Conservation (phyloP, 2,113 vertebrate species). For the Sakesphorus luctuosus region DNA sequence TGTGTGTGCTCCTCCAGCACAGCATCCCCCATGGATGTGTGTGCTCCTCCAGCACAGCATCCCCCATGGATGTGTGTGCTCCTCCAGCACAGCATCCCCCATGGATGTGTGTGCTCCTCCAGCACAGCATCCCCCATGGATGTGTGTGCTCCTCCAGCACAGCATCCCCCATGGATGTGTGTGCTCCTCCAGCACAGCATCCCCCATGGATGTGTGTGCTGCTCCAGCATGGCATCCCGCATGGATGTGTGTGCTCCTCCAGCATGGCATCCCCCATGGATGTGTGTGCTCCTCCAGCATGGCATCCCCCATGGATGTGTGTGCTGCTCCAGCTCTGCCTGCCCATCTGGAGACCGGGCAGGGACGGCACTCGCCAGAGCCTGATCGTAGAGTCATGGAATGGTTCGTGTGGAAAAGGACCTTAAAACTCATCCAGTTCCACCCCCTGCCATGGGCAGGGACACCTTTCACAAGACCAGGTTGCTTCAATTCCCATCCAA, state of each 20-base stretch:
- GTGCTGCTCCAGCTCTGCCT: background rate
- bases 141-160: too few relatives aligned
- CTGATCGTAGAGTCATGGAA: background rate
- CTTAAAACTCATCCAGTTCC: background rate
- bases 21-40: rapidly evolving
- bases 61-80: too few relatives aligned
- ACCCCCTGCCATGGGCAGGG: background rate
- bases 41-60: rapidly evolving
- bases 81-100: rapidly evolving
- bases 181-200: rapidly evolving
- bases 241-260: background rate
- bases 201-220: rapidly evolving
- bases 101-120: too few relatives aligned
- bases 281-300: background rate
- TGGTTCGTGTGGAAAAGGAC: background rate
- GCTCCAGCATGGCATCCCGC: rapidly evolving
- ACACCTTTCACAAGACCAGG: background rate
- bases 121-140: rapidly evolving
- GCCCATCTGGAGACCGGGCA: rapidly evolving
- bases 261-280: rapidly evolving
- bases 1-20: background rate
- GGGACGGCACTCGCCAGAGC: rapidly evolving
- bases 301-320: rapidly evolving
- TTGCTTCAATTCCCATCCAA: rapidly evolving
- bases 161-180: rapidly evolving